phyloP scores from a whole-genome alignment of 1,140 invertebrate genomes.

The Drosophila ercepeae region DNA sequence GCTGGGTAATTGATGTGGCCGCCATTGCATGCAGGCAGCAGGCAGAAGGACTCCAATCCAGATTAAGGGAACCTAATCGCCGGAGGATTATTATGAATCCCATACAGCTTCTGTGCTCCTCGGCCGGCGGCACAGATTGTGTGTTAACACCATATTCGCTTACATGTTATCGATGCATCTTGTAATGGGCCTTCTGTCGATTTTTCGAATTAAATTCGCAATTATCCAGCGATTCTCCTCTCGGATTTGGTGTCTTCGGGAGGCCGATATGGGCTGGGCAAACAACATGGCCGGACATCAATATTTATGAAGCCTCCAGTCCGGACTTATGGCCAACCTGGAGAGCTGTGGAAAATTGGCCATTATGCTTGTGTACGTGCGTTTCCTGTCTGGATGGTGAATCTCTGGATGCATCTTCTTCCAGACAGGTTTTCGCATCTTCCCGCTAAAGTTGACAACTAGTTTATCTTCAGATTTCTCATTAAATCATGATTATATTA shows the following conservation, averaged over 20 bases:
- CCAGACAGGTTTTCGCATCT: constrained; percentile 18
- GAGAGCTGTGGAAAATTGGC: constrained; percentile 38
- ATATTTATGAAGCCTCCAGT: constrained; percentile 64
- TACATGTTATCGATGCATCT: constrained; percentile 73
- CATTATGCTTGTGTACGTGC: constrained; percentile 18
- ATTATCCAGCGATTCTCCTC: constrained; percentile 18
- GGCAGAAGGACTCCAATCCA: constrained; percentile 25
- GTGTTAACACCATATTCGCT: constrained; percentile 81
- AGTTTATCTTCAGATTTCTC: constrained; percentile 3
- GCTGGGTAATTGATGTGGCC: constrained; percentile 72
- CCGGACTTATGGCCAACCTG: constrained; percentile 11
- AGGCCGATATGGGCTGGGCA: constrained; percentile 11
- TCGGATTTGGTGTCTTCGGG: constrained; percentile 24
- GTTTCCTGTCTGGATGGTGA: constrained; percentile 25
- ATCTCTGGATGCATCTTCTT: constrained; percentile 18
- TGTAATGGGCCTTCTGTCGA: constrained; percentile 68
- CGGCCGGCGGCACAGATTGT: constrained; percentile 60
- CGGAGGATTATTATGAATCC: constrained; percentile 63
- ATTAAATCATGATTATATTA: background rate
- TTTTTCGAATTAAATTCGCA: constrained; percentile 68
- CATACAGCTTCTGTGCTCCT: constrained; percentile 59
- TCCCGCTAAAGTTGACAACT: constrained; percentile 17
- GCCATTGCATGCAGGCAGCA: constrained; percentile 39
- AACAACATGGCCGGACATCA: constrained; percentile 50
- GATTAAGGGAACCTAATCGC: constrained; percentile 63